Conservation (phyloP, 2,113 vertebrate species). For the Pangasianodon gigas region DNA sequence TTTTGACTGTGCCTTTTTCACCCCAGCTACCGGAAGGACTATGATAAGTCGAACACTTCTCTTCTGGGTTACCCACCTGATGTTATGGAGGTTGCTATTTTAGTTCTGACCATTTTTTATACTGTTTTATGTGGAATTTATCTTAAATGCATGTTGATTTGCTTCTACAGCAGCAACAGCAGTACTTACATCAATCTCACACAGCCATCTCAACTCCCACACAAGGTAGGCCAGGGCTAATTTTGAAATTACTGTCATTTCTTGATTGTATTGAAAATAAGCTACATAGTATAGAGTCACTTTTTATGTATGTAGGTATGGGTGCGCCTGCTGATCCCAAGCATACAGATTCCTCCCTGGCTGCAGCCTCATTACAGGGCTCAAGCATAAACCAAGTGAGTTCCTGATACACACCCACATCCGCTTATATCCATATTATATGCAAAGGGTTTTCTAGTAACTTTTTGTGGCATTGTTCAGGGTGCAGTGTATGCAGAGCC, state of each 20-base stretch:
- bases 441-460: background rate
- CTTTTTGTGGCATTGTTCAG: constrained; percentile 36
- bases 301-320: background rate
- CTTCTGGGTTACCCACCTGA: constrained; percentile 70
- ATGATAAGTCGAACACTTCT: constrained; percentile 68
- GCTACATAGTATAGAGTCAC: too few species aligned
- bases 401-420: background rate
- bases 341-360: constrained; percentile 38
- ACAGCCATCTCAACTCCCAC: constrained; percentile 55
- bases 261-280: background rate
- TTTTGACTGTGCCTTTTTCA: background rate
- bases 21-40: constrained; percentile 69
- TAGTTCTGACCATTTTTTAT: background rate
- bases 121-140: background rate
- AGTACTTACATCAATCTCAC: constrained; percentile 51
- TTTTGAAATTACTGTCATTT: background rate
- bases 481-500: constrained; percentile 57
- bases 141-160: background rate
- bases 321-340: background rate
- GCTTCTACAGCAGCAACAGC: constrained; percentile 55
- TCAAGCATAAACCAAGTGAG: constrained; percentile 63
- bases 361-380: constrained; percentile 46
- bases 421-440: background rate
- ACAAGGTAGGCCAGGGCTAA: constrained; percentile 61
- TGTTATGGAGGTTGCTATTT: constrained; percentile 62